A percentile compares a stretch with the other conserved stretches of the same genome.
These are phyloP conservation scores for Pseudomyrmex pallidus DNA, from an alignment of 1,140 invertebrate species.

Conservation along the genomic window DNA sequence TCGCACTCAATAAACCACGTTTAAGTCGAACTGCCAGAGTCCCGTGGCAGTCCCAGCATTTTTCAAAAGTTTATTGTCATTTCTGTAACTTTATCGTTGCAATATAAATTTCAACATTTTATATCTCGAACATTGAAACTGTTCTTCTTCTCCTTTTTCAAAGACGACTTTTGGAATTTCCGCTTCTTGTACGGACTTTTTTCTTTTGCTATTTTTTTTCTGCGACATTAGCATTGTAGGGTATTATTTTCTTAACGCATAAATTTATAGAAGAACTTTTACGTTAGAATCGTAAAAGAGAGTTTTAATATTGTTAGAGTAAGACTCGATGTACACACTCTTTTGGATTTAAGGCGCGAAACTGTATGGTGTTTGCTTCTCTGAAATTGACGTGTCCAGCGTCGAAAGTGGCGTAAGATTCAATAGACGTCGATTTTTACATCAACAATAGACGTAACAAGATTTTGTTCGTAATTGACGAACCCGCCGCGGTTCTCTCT, in stretches of 20 bases:
- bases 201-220: background rate
- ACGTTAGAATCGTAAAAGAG: slow-evolving; percentile 14
- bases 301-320: background rate
- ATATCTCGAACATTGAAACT: slow-evolving; percentile 1
- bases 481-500: slow-evolving; percentile 2
- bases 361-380: slow-evolving; percentile 17
- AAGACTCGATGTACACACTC: background rate
- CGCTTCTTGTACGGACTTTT: too few species aligned
- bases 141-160: background rate
- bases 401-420: slow-evolving; percentile 7
- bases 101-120: slow-evolving; percentile 20
- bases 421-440: slow-evolving; percentile 14
- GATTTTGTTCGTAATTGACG: slow-evolving; percentile 50
- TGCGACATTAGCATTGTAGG: background rate
- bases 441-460: slow-evolving; percentile 33
- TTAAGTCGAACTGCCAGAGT: slow-evolving; percentile 14
- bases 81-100: slow-evolving; percentile 53
- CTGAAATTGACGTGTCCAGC: slow-evolving; percentile 28
- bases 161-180: background rate
- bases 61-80: slow-evolving; percentile 63
- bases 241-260: background rate
- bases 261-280: slow-evolving; percentile 9
- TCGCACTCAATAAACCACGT: slow-evolving; percentile 7
- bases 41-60: background rate
- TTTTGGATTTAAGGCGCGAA: slow-evolving; percentile 41